Conservation (phyloP, 2,113 vertebrate genomes). For the Fukomys damarensis region DNA sequence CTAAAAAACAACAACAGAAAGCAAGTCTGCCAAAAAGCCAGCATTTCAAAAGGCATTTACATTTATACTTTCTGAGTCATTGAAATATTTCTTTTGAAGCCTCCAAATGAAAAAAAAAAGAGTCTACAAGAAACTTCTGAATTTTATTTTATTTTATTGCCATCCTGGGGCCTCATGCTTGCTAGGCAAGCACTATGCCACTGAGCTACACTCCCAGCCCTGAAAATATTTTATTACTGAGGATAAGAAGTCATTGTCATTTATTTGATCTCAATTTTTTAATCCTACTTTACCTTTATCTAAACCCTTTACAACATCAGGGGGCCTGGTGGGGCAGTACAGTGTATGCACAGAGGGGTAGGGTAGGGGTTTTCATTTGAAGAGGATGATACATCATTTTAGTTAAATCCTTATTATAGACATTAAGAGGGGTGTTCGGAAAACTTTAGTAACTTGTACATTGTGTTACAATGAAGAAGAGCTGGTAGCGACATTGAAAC, state of each 20-base stretch:
- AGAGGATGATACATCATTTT: neutral
- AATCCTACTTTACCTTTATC: neutral
- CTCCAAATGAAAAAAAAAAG: neutral
- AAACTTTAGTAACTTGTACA: neutral
- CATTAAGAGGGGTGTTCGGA: neutral
- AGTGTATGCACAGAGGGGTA: neutral
- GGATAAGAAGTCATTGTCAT: neutral
- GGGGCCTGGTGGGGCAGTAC: neutral
- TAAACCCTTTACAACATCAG: neutral
- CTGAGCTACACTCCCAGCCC: neutral
- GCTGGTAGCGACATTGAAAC: neutral
- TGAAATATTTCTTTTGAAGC: constrained; percentile 2
- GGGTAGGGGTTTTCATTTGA: neutral
- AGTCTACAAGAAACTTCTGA: neutral
- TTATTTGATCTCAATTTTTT: neutral
- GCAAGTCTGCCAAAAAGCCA: neutral
- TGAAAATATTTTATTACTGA: constrained; percentile 28
- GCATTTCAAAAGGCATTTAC: constrained; percentile 1
- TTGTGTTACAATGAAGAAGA: neutral
- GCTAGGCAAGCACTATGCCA: neutral
- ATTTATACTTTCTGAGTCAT: neutral
- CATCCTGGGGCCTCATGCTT: neutral
- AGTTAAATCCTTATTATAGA: neutral
- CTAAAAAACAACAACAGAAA: constrained; percentile 38
- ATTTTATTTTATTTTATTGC: neutral